Conservation (phyloP, 92 coral and sea anemone species). For the Heteractis magnifica region DNA sequence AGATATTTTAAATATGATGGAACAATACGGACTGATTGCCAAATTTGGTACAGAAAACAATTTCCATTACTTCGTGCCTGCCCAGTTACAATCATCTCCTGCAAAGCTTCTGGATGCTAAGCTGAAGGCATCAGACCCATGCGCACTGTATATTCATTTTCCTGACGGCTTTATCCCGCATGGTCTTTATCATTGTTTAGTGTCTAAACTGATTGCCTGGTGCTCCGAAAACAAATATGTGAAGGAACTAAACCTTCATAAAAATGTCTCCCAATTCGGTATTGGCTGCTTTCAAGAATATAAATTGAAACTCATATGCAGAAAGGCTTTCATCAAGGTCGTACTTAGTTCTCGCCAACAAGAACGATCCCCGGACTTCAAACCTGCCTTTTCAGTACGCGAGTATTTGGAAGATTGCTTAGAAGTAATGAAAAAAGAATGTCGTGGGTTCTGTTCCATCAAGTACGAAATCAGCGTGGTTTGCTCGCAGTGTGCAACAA, state of each 20-base stretch:
- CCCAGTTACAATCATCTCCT: conserved; percentile 75
- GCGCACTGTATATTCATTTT: conserved; percentile 66
- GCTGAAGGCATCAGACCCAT: conserved; percentile 43
- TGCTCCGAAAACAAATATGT: conserved; percentile 56
- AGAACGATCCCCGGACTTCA: not conserved
- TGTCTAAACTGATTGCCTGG: conserved; percentile 66
- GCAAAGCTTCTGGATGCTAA: conserved; percentile 50
- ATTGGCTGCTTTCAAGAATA: conserved; percentile 38
- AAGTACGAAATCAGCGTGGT: conserved; percentile 50
- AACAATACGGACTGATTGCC: conserved; percentile 68
- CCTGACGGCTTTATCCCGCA: conserved; percentile 83
- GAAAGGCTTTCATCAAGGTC: conserved; percentile 64
- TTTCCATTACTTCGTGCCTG: conserved; percentile 68
- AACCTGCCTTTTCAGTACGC: conserved; percentile 35
- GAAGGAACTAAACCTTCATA: conserved; percentile 63
- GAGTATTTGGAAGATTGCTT: conserved; percentile 33
- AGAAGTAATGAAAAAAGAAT: conserved; percentile 47
- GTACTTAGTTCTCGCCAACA: conserved; percentile 13
- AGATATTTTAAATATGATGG: conserved; percentile 71
- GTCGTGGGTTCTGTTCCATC: conserved; percentile 51
- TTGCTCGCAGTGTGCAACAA: conserved; percentile 51
- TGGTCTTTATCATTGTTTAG: conserved; percentile 68
- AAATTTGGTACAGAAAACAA: conserved; percentile 34
- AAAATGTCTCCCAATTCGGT: conserved; percentile 66
- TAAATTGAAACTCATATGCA: conserved; percentile 63